Conservation (phyloP, 2,888 invertebrate species). For the Lobophora halterata region DNA sequence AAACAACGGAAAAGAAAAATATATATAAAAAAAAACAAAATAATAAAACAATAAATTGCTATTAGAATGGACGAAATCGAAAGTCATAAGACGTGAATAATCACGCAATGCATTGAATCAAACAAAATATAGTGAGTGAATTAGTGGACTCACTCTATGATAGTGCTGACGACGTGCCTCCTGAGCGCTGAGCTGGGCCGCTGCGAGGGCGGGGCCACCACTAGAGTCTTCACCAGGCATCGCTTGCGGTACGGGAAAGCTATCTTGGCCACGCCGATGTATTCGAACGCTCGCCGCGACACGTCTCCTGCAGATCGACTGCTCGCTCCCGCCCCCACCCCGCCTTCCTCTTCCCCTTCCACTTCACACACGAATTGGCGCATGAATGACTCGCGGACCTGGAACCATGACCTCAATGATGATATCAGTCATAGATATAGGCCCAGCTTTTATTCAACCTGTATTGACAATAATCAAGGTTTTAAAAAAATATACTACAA, state of each 20-base stretch:
- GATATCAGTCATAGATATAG: too few species aligned
- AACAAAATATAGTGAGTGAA: too few species aligned
- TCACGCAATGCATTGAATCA: too few species aligned
- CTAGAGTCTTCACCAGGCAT: constrained; percentile 89
- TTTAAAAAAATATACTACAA: too few species aligned
- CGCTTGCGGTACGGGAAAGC: constrained; percentile 88
- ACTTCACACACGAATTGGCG: constrained; percentile 96
- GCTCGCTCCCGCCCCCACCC: constrained; percentile 42
- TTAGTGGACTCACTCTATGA: constrained; percentile 88
- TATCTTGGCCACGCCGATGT: constrained; percentile 66
- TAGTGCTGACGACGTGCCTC: constrained; percentile 90
- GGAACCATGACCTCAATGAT: not conserved
- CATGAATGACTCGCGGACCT: constrained; percentile 99
- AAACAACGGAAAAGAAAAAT: not conserved
- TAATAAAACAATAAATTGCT: constrained; percentile 1
- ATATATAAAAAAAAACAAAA: constrained; percentile 1
- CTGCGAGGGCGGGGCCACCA: constrained; percentile 90
- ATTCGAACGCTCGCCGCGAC: constrained; percentile 65
- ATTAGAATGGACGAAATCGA: too few species aligned
- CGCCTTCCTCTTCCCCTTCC: constrained; percentile 88
- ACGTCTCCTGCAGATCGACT: constrained; percentile 42
- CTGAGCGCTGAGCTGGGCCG: constrained; percentile 89
- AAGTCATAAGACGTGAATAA: too few species aligned
- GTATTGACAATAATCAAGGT: too few species aligned
- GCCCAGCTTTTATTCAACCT: too few species aligned